Percentiles rank a stretch among this genome's conserved stretches.
phyloP scores from a whole-genome alignment of 1,140 invertebrate genomes.

The Sesamia nonagrioides region DNA sequence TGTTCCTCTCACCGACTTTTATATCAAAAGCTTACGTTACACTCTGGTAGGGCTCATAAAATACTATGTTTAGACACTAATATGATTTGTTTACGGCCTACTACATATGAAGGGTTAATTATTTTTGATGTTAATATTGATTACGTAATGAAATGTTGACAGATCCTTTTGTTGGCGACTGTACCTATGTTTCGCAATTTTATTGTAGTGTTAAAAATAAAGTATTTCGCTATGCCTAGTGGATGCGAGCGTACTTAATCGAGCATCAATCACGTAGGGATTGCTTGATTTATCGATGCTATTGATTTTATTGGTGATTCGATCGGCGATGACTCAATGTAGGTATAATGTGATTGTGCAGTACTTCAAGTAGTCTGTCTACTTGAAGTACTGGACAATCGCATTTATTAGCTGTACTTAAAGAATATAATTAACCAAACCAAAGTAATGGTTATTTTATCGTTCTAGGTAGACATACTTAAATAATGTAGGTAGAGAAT shows the following conservation, averaged over 20 bases:
- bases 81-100: conserved; percentile 53
- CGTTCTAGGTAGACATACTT: background rate
- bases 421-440: background rate
- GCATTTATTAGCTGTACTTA: too few species aligned
- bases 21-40: conserved; percentile 58
- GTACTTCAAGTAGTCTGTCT: background rate
- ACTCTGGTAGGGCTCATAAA: conserved; percentile 50
- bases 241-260: conserved; percentile 15
- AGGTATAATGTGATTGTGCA: conserved; percentile 14
- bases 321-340: conserved; percentile 38
- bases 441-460: background rate
- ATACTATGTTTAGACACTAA: conserved; percentile 57
- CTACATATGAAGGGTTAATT: conserved; percentile 22
- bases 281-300: conserved; percentile 38
- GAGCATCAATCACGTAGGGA: conserved; percentile 35
- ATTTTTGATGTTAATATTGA: conserved; percentile 26
- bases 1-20: conserved; percentile 55
- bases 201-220: conserved; percentile 20
- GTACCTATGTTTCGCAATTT: background rate
- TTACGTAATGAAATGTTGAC: conserved; percentile 15
- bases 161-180: conserved; percentile 1
- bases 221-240: background rate
- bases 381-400: too few species aligned
- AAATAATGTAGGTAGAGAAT: too few species aligned
- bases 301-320: conserved; percentile 34